Conservation (phyloP, 2,797 vertebrate species). For the Acropternis orthonyx region DNA sequence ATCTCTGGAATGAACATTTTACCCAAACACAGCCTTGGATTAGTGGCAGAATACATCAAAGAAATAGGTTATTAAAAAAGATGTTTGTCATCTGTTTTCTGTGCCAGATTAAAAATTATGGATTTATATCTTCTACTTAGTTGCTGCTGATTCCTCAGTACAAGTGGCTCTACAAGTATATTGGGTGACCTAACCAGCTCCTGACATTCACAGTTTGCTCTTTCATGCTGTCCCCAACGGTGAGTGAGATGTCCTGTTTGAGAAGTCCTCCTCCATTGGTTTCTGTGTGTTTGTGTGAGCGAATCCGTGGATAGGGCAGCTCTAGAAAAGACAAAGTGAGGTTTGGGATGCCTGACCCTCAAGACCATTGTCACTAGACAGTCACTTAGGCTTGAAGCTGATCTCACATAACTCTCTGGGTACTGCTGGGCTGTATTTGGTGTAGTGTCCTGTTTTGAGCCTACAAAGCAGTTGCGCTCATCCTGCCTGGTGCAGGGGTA, state of each 20-base stretch:
- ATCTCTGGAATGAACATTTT: neutral
- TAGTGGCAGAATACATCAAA: neutral
- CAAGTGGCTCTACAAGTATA: neutral
- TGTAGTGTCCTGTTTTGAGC: neutral
- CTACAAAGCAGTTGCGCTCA: neutral
- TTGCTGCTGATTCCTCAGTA: neutral
- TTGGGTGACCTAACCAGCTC: neutral
- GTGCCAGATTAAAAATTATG: neutral
- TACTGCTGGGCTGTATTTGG: neutral
- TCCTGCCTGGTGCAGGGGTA: neutral
- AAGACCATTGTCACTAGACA: neutral
- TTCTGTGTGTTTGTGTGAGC: neutral
- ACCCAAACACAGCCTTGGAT: neutral
- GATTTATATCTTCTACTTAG: neutral
- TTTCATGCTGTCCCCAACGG: neutral
- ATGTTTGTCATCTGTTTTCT: neutral
- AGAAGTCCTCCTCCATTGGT: neutral
- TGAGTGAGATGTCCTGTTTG: neutral
- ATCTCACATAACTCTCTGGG: neutral
- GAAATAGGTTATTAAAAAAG: neutral
- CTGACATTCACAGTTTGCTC: neutral
- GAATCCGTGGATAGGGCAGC: rapidly evolving
- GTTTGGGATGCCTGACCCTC: neutral
- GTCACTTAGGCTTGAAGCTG: neutral
- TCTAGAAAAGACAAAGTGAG: neutral